phyloP scores from a whole-genome alignment of 2,113 vertebrate species.

The Nematolebias whitei region DNA sequence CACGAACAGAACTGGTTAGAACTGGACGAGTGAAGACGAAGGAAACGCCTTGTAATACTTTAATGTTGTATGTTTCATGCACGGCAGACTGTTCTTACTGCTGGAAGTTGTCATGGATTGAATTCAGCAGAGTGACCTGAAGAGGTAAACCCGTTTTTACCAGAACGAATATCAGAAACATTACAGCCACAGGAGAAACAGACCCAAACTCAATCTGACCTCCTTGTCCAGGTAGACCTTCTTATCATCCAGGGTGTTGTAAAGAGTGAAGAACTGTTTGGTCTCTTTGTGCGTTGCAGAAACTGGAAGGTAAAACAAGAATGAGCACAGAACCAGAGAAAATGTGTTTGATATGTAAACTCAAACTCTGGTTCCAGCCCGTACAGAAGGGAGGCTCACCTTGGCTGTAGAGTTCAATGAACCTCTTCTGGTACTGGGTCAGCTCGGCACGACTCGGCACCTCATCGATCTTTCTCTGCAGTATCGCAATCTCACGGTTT shows the following conservation, averaged over 20 bases:
- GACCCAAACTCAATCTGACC: slow-evolving; percentile 53
- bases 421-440: slow-evolving; percentile 98
- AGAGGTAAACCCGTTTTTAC: background rate
- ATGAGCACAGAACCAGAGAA: background rate
- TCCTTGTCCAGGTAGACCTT: slow-evolving; percentile 98
- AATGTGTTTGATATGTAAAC: background rate
- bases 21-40: background rate
- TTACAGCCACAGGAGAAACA: background rate
- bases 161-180: too few relatives aligned
- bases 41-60: background rate
- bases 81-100: slow-evolving; percentile 82
- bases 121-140: slow-evolving; percentile 95
- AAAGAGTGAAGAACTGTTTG: slow-evolving; percentile 98
- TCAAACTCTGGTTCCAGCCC: background rate
- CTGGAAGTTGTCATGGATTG: slow-evolving; percentile 97
- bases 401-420: slow-evolving; percentile 97
- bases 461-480: slow-evolving; percentile 97
- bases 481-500: slow-evolving; percentile 95
- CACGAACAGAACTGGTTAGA: background rate
- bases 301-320: slow-evolving; percentile 77
- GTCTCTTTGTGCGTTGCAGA: slow-evolving; percentile 98
- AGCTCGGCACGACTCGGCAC: slow-evolving; percentile 95
- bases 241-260: slow-evolving; percentile 98
- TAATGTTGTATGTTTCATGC: background rate
- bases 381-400: slow-evolving; percentile 63